Conservation (phyloP, 2,113 vertebrate genomes). For the Hepsetus odoe region DNA sequence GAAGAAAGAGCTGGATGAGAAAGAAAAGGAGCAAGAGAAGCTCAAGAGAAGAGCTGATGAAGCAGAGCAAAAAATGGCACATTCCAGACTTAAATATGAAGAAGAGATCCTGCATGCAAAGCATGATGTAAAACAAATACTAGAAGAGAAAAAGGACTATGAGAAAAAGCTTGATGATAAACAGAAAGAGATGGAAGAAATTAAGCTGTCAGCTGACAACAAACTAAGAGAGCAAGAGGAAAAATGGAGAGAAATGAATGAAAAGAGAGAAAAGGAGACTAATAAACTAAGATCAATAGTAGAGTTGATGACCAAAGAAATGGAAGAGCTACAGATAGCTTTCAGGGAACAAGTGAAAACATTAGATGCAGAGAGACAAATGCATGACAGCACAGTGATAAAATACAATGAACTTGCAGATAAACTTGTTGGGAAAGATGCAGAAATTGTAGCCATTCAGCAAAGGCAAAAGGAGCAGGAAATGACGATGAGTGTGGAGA, state of each 20-base stretch:
- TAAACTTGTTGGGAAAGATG: constrained; percentile 48
- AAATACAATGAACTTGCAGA: constrained; percentile 52
- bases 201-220: constrained; percentile 45
- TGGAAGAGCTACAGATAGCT: constrained; percentile 37
- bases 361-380: constrained; percentile 44
- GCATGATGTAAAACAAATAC: constrained; percentile 38
- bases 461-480: constrained; percentile 47
- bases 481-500: constrained; percentile 44
- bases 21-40: constrained; percentile 48
- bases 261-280: constrained; percentile 44
- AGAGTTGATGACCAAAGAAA: constrained; percentile 45
- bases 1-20: constrained; percentile 46
- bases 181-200: constrained; percentile 39
- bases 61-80: constrained; percentile 12
- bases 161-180: constrained; percentile 35
- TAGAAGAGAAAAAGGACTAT: constrained; percentile 55
- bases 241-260: constrained; percentile 33
- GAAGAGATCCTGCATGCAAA: constrained; percentile 9
- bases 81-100: constrained; percentile 12
- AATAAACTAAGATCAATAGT: constrained; percentile 35
- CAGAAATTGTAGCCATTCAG: constrained; percentile 45
- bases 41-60: constrained; percentile 40
- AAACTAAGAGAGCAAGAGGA: constrained; percentile 55
- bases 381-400: constrained; percentile 11
- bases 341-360: constrained; percentile 27